Percentiles rank a stretch among this genome's conserved stretches.
phyloP scores from a whole-genome alignment of 2,113 vertebrate genomes.

The Strix aluco region DNA sequence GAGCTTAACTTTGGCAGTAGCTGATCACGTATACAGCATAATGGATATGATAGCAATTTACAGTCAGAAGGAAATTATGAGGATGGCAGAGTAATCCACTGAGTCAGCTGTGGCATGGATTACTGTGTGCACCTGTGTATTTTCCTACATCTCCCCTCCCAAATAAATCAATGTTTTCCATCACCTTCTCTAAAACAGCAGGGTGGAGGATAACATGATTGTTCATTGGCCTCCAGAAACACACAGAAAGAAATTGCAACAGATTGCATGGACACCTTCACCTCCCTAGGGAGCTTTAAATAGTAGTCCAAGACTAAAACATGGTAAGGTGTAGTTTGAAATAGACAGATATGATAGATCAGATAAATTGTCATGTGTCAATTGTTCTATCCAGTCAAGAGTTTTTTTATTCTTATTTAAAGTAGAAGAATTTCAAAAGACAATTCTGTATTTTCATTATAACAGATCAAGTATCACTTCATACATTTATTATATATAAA shows the following conservation, averaged over 20 bases:
- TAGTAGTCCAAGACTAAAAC: neutral
- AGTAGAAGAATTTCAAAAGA: neutral
- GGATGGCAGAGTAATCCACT: neutral
- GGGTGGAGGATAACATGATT: neutral
- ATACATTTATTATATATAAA: neutral
- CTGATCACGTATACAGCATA: neutral
- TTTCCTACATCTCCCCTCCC: neutral
- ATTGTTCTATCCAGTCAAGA: neutral
- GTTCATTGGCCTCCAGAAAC: neutral
- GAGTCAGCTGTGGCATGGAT: neutral
- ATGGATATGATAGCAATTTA: neutral
- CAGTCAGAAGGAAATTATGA: neutral
- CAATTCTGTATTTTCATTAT: neutral
- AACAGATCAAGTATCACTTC: neutral
- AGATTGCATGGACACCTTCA: neutral
- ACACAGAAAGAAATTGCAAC: neutral
- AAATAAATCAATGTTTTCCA: neutral
- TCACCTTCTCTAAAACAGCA: neutral
- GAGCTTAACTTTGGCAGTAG: neutral
- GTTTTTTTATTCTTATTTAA: neutral
- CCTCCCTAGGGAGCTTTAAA: neutral
- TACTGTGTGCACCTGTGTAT: rapidly evolving
- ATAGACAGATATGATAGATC: neutral
- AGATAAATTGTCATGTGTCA: neutral
- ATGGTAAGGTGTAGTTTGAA: neutral